phyloP scores from a whole-genome alignment of 2,888 invertebrate genomes.

The Tetragonula carbonaria region DNA sequence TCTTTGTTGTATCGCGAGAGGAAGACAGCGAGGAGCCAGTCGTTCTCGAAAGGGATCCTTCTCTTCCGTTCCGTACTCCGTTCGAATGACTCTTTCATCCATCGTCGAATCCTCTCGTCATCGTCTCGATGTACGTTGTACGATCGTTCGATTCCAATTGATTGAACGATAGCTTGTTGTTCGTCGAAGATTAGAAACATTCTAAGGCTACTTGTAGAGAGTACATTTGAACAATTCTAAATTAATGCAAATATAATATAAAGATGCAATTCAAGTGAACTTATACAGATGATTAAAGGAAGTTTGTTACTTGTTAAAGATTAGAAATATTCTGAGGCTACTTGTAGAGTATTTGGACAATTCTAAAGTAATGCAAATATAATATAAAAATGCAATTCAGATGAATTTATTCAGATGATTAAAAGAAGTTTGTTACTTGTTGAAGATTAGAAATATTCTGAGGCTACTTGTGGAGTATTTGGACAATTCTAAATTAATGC shows the following conservation, averaged over 20 bases:
- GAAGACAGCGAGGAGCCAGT: conserved; percentile 29
- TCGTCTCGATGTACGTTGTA: conserved; percentile 13
- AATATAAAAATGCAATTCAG: too few relatives aligned
- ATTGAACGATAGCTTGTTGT: background rate
- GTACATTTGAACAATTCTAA: too few relatives aligned
- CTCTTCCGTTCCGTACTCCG: conserved; percentile 50
- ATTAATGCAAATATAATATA: too few relatives aligned
- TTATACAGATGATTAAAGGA: background rate
- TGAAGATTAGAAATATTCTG: too few relatives aligned
- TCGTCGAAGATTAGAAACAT: background rate
- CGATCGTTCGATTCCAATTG: background rate
- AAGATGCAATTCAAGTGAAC: too few relatives aligned
- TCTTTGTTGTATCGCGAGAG: conserved; percentile 25
- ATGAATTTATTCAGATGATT: too few relatives aligned
- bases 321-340: background rate
- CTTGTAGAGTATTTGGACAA: background rate
- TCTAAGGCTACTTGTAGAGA: background rate
- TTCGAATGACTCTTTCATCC: conserved; percentile 69
- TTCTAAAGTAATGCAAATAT: background rate
- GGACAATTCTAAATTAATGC: too few relatives aligned
- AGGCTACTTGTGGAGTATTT: too few relatives aligned
- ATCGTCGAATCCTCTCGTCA: conserved; percentile 54
- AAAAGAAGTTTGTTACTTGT: too few relatives aligned
- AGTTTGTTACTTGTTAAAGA: background rate
- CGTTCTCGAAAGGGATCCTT: conserved; percentile 58